These are phyloP conservation scores for Willowsia nigromaculata DNA, from an alignment of 2,888 invertebrate species.

Conservation along the genomic window DNA sequence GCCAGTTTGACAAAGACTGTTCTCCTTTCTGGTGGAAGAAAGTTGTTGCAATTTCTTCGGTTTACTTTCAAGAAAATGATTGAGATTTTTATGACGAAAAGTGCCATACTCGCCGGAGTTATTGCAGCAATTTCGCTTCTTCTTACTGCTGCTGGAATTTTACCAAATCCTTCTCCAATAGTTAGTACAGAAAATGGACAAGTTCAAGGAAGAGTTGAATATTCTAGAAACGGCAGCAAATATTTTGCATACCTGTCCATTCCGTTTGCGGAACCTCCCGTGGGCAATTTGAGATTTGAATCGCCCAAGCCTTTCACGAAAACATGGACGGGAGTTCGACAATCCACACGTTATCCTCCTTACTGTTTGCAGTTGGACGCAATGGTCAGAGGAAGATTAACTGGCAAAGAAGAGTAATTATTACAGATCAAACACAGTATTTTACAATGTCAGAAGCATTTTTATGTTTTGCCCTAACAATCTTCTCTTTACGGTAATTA, in stretches of 20 bases:
- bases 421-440: no score
- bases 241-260: constrained; percentile 53
- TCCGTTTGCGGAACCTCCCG: constrained; percentile 57
- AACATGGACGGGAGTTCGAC: constrained; percentile 45
- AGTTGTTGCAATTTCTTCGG: not conserved
- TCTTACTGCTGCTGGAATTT: constrained; percentile 30
- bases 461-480: no score
- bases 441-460: no score
- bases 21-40: not conserved
- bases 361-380: constrained; percentile 63
- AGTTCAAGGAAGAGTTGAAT: constrained; percentile 49
- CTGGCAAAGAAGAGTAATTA: constrained; percentile 51
- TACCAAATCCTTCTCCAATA: constrained; percentile 31
- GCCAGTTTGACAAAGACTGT: not conserved
- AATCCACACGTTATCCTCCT: constrained; percentile 32
- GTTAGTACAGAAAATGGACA: constrained; percentile 60
- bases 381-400: constrained; percentile 38
- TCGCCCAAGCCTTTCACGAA: constrained; percentile 29
- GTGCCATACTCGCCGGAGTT: not conserved
- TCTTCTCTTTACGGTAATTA: not conserved
- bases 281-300: constrained; percentile 58
- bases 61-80: no score
- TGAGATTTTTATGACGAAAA: constrained; percentile 16
- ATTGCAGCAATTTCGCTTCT: constrained; percentile 3
- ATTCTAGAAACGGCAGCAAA: constrained; percentile 61